Evolutionary conservation across 2,888 invertebrate genomes (phyloP).

Genomic region (Clistopyga incitator): DNA sequence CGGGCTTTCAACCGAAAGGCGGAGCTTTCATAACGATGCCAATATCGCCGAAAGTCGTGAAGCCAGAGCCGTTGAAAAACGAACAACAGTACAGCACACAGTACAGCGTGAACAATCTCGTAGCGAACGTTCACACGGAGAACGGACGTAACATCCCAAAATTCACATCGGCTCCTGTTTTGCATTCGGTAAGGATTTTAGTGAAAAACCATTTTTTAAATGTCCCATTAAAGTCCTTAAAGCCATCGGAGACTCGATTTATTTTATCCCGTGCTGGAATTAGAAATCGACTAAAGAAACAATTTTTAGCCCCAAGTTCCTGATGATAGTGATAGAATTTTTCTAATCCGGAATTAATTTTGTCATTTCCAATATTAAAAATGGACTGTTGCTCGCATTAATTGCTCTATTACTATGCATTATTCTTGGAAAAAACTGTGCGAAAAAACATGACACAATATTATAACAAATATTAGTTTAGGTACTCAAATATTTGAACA

Average conservation of each 20-base stretch:
- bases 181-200: constrained; percentile 79
- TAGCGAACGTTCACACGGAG: constrained; percentile 79
- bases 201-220: constrained; percentile 10
- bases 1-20: constrained; percentile 96
- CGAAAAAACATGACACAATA: too few species aligned
- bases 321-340: too few species aligned
- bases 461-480: too few species aligned
- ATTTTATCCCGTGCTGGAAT: constrained; percentile 1
- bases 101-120: constrained; percentile 81
- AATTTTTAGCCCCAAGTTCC: too few species aligned
- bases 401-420: too few species aligned
- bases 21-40: constrained; percentile 97
- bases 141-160: constrained; percentile 80
- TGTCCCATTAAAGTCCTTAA: constrained; percentile 6
- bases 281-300: background rate
- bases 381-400: too few species aligned
- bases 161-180: constrained; percentile 80
- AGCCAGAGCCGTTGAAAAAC: constrained; percentile 79
- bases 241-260: constrained; percentile 16
- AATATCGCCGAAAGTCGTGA: constrained; percentile 85
- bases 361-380: too few species aligned
- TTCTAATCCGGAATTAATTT: too few species aligned
- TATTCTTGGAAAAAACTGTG: too few species aligned
- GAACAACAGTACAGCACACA: constrained; percentile 79
- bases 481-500: background rate